phyloP scores from a whole-genome alignment of 2,888 invertebrate genomes.

The Drosophila bunnanda region DNA sequence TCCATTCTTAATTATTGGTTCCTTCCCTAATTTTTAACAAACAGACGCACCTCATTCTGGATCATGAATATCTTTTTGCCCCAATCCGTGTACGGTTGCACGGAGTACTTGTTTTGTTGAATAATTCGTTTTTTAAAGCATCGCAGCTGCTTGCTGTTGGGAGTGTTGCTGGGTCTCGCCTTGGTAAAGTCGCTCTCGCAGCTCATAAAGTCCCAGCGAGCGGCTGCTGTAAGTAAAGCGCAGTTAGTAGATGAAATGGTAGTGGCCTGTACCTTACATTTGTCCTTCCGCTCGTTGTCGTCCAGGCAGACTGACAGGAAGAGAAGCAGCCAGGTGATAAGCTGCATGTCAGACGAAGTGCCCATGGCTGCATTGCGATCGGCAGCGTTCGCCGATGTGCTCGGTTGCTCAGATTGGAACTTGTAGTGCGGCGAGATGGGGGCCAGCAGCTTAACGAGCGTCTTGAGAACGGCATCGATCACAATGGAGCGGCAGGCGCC shows the following conservation, averaged over 20 bases:
- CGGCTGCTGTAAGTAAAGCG: constrained; percentile 73
- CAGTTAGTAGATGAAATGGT: neutral
- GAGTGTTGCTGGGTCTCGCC: constrained; percentile 80
- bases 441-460: constrained; percentile 87
- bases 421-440: constrained; percentile 85
- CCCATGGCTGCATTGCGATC: constrained; percentile 81
- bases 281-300: constrained; percentile 84
- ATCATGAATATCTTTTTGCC: constrained; percentile 84
- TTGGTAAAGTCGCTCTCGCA: constrained; percentile 88
- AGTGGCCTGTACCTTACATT: constrained; percentile 74
- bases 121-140: constrained; percentile 84
- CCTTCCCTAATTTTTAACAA: neutral
- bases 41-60: constrained; percentile 81
- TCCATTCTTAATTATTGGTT: neutral
- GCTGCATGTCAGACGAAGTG: constrained; percentile 86
- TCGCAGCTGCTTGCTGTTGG: constrained; percentile 82
- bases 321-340: constrained; percentile 91
- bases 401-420: constrained; percentile 70
- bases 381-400: constrained; percentile 82
- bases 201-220: constrained; percentile 95
- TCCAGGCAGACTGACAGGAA: constrained; percentile 91
- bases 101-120: constrained; percentile 83
- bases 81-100: constrained; percentile 84
- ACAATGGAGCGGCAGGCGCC: constrained; percentile 87
- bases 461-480: constrained; percentile 88